phyloP scores from a whole-genome alignment of 2,113 vertebrate species.

The Rissa tridactyla region DNA sequence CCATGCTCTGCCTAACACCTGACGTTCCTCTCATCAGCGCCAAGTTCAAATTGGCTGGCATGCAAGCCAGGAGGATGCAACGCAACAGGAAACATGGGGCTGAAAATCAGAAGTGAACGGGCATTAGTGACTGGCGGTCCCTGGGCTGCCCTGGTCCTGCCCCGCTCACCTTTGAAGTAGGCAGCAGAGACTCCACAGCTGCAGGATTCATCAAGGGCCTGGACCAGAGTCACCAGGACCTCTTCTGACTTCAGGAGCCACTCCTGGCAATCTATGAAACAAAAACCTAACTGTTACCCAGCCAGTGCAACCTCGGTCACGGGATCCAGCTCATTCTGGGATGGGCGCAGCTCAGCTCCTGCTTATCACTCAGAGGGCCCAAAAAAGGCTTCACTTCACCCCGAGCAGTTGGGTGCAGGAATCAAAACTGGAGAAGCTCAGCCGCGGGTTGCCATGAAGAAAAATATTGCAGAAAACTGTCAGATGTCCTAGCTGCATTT shows the following conservation, averaged over 20 bases:
- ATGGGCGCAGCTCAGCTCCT: not conserved
- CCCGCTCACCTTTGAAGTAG: conserved; percentile 36
- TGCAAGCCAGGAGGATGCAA: not conserved
- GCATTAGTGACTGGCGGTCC: not conserved
- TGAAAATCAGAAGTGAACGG: not conserved
- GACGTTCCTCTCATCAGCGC: not conserved
- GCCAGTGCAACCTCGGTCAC: not conserved
- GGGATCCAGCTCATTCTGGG: not conserved
- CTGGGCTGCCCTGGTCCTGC: not conserved
- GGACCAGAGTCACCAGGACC: not conserved
- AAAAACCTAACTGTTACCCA: not conserved
- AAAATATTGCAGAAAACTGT: not conserved
- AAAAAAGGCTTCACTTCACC: not conserved
- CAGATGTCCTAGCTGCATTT: not conserved
- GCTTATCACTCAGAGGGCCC: not conserved
- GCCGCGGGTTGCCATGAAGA: not conserved
- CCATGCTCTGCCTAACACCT: not conserved
- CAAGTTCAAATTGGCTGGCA: not conserved
- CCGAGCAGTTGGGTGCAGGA: not conserved
- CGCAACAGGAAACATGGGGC: not conserved
- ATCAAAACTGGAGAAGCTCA: not conserved
- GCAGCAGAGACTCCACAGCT: not conserved
- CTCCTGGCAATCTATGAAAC: conserved; percentile 11
- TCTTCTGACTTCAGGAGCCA: not conserved
- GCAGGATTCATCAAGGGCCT: not conserved